phyloP scores from a whole-genome alignment of 2,888 invertebrate genomes.

The Leptura quadrifasciata region DNA sequence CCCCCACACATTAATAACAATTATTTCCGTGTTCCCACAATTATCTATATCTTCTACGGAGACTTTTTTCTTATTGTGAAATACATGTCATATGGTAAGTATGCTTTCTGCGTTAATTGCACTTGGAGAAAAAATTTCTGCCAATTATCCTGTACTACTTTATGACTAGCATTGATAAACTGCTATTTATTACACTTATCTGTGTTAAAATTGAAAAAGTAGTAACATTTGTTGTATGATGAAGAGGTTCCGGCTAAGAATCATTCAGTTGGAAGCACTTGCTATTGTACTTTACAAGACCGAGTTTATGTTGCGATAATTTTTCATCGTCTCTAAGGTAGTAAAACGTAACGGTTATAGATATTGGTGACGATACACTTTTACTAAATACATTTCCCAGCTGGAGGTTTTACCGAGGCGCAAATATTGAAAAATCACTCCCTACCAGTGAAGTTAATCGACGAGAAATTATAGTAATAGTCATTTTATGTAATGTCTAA shows the following conservation, averaged over 20 bases:
- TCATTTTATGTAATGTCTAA: slow-evolving; percentile 15
- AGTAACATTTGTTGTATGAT: no score
- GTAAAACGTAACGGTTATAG: slow-evolving; percentile 20
- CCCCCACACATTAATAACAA: no score
- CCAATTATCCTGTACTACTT: no score
- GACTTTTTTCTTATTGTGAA: no score
- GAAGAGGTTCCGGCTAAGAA: background rate
- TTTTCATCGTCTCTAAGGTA: background rate
- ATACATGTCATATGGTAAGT: no score
- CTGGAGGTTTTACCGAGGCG: background rate
- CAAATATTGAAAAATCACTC: slow-evolving; percentile 24
- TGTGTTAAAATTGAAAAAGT: no score
- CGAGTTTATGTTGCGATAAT: slow-evolving; percentile 6
- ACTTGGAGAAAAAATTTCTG: no score
- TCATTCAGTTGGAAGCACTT: slow-evolving; percentile 6
- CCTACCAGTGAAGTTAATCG: slow-evolving; percentile 5
- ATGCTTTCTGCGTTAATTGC: no score
- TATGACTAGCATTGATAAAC: no score
- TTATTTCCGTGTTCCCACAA: no score
- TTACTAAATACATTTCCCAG: slow-evolving; percentile 10
- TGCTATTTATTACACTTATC: no score
- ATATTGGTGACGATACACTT: slow-evolving; percentile 23
- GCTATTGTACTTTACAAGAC: background rate
- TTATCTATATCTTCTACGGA: no score
- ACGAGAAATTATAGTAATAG: slow-evolving; percentile 18